Percentiles rank a stretch among this genome's conserved stretches.
Conservation (phyloP, 2,888 invertebrate genomes). For the Timandra comae region DNA sequence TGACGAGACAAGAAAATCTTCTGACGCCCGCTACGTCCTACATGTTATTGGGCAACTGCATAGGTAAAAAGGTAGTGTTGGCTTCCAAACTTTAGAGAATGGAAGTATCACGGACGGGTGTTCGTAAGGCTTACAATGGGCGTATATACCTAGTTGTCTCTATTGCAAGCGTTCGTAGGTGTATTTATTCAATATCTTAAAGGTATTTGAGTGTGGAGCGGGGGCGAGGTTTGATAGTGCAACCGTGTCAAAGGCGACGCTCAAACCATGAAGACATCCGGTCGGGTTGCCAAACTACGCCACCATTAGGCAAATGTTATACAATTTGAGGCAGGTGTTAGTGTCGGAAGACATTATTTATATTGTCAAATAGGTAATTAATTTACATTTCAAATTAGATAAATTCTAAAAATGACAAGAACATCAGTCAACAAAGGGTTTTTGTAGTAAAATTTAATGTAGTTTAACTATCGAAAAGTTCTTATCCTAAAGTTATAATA, state of each 20-base stretch:
- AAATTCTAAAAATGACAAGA: too few species aligned
- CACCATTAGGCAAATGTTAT: constrained; percentile 24
- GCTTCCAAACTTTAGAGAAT: constrained; percentile 11
- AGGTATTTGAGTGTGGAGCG: constrained; percentile 44
- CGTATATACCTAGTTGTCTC: too few species aligned
- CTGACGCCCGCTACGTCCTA: constrained; percentile 50
- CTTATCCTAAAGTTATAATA: too few species aligned
- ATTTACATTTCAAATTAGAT: too few species aligned
- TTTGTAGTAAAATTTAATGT: too few species aligned
- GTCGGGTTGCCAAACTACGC: constrained; percentile 37
- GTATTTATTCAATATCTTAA: constrained; percentile 57
- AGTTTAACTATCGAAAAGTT: too few species aligned
- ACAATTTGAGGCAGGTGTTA: constrained; percentile 15
- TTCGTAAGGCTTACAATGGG: too few species aligned
- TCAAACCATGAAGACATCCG: constrained; percentile 41
- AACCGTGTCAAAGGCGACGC: constrained; percentile 51
- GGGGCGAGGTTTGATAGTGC: constrained; percentile 53
- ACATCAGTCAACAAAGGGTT: too few species aligned
- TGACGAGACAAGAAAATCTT: constrained; percentile 46
- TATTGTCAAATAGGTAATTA: too few species aligned
- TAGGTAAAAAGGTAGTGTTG: constrained; percentile 34
- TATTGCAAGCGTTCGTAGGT: constrained; percentile 50
- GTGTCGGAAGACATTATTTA: too few species aligned
- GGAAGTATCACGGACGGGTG: constrained; percentile 13
- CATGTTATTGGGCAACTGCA: constrained; percentile 62